Evolutionary conservation across 2,888 invertebrate species (phyloP), one percentile per base, ranked within the genome.

Genomic region (Drosophila percnosoma): DNA sequence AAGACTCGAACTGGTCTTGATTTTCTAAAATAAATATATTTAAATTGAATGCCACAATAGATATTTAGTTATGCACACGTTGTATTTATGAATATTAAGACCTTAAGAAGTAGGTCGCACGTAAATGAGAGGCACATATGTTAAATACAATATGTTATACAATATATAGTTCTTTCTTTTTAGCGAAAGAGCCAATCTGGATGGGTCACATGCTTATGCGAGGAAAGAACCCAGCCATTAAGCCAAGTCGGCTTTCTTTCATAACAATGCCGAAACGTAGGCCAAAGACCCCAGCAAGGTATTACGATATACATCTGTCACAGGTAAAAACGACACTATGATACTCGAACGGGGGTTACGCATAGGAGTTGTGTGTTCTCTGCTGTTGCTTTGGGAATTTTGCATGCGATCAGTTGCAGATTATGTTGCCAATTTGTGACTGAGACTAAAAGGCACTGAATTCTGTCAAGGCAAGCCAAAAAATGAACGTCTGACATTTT

Each of bases 271-370:
- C 54, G 69, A 66, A 71, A 57, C 69, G 75, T 82, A 83, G 84
- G 84, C 78, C 84, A 84, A 84, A 86, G 89, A 84, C 84, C 84
- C 64, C 73, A 58, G 29, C 60, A n/a, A 57, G 53, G 18, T 27
- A 45, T 13, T 62, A 60, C 60, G 78, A 78, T 76, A 63, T 62
- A 33, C 45, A 78, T 80, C 80, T 76, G 60, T 76, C 66, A 57
- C 77, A 80, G 76, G 80, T 80, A 80, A 34, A 51, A 71, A 61
- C 38, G 53, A 63, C 63, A 72, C 76, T 76, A 80, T 58, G 64
- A 75, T 57, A 38, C 24, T 15, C 52, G 36, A 62, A 33, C 60
- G 11, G 29, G 34, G 53, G 34, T 49, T 80, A 67, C 63, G 60
- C 55, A 66, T 62, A 40, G 58, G 65, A 65, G 45, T 38, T 69